Evolutionary conservation across 2,797 vertebrate species (phyloP).

Genomic region (Corythornis leucogaster): DNA sequence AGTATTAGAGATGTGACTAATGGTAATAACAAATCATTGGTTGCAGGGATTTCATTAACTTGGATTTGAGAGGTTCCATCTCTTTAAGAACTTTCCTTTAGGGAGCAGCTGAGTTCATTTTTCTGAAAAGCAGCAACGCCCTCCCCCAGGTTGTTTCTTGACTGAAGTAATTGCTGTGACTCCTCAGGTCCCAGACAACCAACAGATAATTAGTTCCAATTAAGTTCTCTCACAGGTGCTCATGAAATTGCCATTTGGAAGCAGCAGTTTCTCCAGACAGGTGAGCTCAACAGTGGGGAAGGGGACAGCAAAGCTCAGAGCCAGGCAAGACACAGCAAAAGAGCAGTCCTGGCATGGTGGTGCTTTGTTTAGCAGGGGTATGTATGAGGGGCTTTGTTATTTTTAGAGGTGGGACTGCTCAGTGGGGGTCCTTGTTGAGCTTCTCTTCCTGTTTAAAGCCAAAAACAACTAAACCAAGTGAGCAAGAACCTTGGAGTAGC

Average conservation of each 20-base stretch:
- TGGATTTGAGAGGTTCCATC: neutral
- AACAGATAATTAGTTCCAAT: constrained; percentile 64
- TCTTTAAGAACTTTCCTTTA: constrained; percentile 28
- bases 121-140: constrained; percentile 8
- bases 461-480: neutral
- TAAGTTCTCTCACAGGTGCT: constrained; percentile 61
- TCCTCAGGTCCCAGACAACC: constrained; percentile 55
- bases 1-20: neutral
- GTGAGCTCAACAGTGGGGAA: neutral
- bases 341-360: neutral
- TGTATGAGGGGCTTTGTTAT: neutral
- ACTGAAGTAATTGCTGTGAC: constrained; percentile 58
- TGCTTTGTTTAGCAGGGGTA: neutral
- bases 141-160: constrained; percentile 51
- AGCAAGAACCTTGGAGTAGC: neutral
- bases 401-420: neutral
- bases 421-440: neutral
- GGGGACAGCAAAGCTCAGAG: neutral
- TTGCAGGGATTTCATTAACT: neutral
- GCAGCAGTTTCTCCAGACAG: constrained; percentile 17
- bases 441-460: neutral
- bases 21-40: neutral
- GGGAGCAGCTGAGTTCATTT: constrained; percentile 18
- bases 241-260: constrained; percentile 16
- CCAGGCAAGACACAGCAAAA: neutral